Evolutionary conservation across 2,113 vertebrate genomes (phyloP).

Genomic region (Atlantisia rogersi): DNA sequence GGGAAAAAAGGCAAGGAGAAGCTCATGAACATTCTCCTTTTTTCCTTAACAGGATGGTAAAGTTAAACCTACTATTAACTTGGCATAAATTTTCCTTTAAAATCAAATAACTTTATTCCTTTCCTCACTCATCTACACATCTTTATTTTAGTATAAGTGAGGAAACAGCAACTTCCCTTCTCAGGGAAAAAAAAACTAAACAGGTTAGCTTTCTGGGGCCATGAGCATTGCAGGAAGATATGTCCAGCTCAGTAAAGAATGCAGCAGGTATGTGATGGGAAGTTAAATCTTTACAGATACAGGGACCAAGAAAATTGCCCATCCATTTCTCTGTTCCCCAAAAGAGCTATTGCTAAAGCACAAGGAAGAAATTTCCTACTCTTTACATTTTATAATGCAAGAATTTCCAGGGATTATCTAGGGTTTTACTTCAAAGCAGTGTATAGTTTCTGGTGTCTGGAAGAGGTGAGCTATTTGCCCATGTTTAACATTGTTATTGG

Average conservation of each 20-base stretch:
- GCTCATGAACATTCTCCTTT: rapidly evolving
- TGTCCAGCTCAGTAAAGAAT: neutral
- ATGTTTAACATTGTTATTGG: neutral
- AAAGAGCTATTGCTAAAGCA: neutral
- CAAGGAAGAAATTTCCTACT: neutral
- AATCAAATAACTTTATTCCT: neutral
- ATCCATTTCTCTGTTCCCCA: neutral
- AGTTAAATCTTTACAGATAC: neutral
- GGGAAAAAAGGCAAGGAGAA: neutral
- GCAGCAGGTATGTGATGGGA: neutral
- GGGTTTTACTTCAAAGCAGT: constrained; percentile 4
- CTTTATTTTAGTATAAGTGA: neutral
- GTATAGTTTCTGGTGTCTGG: neutral
- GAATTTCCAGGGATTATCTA: neutral
- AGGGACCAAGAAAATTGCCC: neutral
- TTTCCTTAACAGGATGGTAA: neutral
- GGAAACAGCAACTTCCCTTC: neutral
- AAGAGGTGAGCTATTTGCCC: neutral
- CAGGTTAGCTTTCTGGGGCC: neutral
- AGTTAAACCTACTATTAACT: neutral
- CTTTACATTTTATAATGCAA: neutral
- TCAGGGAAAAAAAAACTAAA: neutral
- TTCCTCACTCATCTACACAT: neutral
- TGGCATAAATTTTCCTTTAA: neutral
- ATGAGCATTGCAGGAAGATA: neutral